Base-by-base conservation (phyloP, 1,140 invertebrate genomes). In the Drosophila pallidifrons region DNA sequence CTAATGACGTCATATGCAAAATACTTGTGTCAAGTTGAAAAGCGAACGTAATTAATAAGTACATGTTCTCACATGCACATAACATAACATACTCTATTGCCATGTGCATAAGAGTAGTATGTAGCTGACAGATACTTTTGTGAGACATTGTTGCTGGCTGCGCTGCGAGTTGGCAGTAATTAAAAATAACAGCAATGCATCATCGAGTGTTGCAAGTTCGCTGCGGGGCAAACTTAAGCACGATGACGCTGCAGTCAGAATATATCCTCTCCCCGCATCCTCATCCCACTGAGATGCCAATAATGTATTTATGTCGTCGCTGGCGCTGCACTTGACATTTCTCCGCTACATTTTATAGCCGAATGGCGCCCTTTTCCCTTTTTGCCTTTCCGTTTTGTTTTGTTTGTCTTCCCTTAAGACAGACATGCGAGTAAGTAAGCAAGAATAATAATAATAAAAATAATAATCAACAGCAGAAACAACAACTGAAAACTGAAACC, bases 131-230 rank as follows among this genome's bases (percentile, higher is more conserved):
- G 77, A 77, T 80, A 76, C 79, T 64, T 59, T 59, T 63, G 47
- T 16, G 28, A 58, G 61, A 75, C 79, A 82, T 63, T 82, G 82
- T 79, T 71, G 81, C 67, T 43, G 63, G 38, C 38, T 46, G 11
- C 7, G 35, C 35, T 38, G 20, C 25, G 51, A 41, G 30, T 43
- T 43, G 41, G 41, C 41, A 38, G 79, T 77, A 88, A 88, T 86
- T 86, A 86, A 79, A 86, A 86, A 86, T 88, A 88, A 79, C 82
- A 79, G 82, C 85, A 87, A 88, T 88, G 79, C 82, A 82, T 88
- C 83, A 82, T 86, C 80, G 82, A 79, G 74, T 87, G 72, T 69
- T 71, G 57, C 71, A 64, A 64, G 51, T 57, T 64, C 32, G 61
- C 54, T 66, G 55, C 57, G 6, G 35, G 54, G 43, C 51, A 35